Base-by-base conservation (phyloP, 2,888 invertebrate species). In the Dusona sp. region DNA sequence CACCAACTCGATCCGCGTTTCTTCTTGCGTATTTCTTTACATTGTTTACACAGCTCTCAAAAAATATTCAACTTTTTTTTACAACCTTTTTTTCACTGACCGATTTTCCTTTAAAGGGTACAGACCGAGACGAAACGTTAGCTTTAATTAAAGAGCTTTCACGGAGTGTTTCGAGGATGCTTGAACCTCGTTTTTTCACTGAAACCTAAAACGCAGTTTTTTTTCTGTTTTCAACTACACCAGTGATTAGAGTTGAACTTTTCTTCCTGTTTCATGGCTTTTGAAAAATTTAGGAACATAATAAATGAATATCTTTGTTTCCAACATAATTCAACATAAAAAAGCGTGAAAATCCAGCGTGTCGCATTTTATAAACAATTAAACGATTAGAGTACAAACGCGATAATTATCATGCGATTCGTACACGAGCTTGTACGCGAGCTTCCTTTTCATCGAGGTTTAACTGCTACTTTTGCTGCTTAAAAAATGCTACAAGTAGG, bases 381-480 rank as follows among this genome's bases (percentile, higher is more conserved):
- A 2, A 19, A 25, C 9, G n/a, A 25, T 25, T 57, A 57, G 22
- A 29, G 25, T 25, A 38, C 3, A 38, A 38, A 22, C 4, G 36
- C 22, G n/a, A 22, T 67, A 42, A 38, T 68, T 38, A 38, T 38
- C 1, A 38, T 38, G 38, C 8, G 38, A 38, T 13, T 6, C 9
- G 4, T n/a, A n/a, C n/a, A 38, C 42, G 36, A 38, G 13, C 8
- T 9, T 22, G 38, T 61, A 36, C n/a, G 16, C 22, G 38, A 42
- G 16, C 13, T 61, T 42, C 3, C 22, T 25, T 54, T 25, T 54
- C 54, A 11, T 54, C 22, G 54, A 33, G 73, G 36, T 19, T 25
- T 48, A 77, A 25, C 67, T 48, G 48, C 33, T 22, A 78, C 78
- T 78, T 78, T 38, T 38, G 65, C 16, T 51, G 51, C 65, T 65